These are phyloP conservation scores for Sebastes itinus DNA, from an alignment of 2,797 vertebrate species.

Conservation along the genomic window DNA sequence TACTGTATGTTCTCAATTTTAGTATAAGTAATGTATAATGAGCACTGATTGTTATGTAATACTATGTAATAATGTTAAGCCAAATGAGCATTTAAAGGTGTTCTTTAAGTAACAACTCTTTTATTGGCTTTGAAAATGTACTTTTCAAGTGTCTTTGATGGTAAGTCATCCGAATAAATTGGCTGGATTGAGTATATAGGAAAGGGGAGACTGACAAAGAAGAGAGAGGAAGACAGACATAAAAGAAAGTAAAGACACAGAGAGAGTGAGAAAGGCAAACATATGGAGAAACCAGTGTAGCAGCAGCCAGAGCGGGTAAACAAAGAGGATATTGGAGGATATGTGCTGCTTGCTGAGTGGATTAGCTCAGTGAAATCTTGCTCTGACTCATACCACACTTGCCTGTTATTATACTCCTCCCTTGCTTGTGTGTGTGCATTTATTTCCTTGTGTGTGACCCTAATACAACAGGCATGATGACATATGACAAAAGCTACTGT, in stretches of 20 bases:
- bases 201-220: background rate
- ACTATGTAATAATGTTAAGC: background rate
- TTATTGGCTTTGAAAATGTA: background rate
- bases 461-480: slow-evolving; percentile 10
- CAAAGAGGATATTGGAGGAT: slow-evolving; percentile 52
- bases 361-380: slow-evolving; percentile 58
- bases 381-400: slow-evolving; percentile 57
- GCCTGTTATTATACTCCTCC: slow-evolving; percentile 43
- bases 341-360: slow-evolving; percentile 48
- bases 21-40: background rate
- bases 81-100: background rate
- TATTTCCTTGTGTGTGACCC: background rate
- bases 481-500: slow-evolving; percentile 20
- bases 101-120: slow-evolving; percentile 2
- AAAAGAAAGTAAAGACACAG: background rate
- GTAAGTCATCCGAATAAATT: background rate
- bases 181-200: background rate
- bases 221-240: background rate
- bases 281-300: slow-evolving; percentile 9
- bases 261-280: slow-evolving; percentile 43
- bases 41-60: background rate
- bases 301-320: slow-evolving; percentile 41
- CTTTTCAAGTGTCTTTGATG: background rate
- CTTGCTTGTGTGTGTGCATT: background rate
- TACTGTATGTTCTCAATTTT: background rate